Conservation (phyloP, 2,888 invertebrate species). For the Macrostomum cliftonense region DNA sequence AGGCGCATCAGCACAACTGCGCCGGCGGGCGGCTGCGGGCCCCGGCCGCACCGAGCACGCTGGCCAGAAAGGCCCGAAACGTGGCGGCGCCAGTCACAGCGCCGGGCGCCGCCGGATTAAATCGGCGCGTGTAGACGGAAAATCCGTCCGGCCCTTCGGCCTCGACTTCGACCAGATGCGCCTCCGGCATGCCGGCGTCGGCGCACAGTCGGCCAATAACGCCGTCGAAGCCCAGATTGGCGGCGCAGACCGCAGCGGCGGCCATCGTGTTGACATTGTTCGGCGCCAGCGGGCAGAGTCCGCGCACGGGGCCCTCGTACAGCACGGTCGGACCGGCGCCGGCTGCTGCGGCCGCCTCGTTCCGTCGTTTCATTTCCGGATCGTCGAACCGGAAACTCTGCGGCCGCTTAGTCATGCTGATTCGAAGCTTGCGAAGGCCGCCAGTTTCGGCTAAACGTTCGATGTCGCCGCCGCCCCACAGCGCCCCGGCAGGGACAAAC, state of each 20-base stretch:
- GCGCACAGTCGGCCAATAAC: constrained; percentile 40
- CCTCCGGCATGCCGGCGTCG: constrained; percentile 22
- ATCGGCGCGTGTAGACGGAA: constrained; percentile 32
- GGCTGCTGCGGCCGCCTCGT: background rate
- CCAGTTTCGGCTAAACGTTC: constrained; percentile 41
- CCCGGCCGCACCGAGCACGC: constrained; percentile 27
- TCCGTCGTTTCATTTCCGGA: background rate
- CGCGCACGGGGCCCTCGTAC: constrained; percentile 39
- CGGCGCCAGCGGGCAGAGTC: constrained; percentile 42
- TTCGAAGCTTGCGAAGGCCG: constrained; percentile 21
- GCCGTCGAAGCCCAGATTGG: constrained; percentile 41
- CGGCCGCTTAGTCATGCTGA: constrained; percentile 44
- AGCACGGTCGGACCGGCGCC: background rate
- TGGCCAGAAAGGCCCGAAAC: constrained; percentile 40
- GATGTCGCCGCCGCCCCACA: constrained; percentile 45
- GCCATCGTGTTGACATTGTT: constrained; percentile 47
- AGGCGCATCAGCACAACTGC: too few relatives aligned
- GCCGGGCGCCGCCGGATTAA: constrained; percentile 41
- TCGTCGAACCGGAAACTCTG: constrained; percentile 30
- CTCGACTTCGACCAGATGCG: background rate
- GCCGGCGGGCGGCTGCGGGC: too few relatives aligned
- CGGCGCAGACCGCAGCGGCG: constrained; percentile 41
- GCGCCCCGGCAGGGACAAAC: constrained; percentile 42
- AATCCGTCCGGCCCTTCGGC: constrained; percentile 14
- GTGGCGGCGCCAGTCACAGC: constrained; percentile 43